A percentile compares a stretch with the other conserved stretches of the same genome.
Evolutionary conservation across 2,888 invertebrate species (phyloP).

Genomic region (Nemotelus pantherinus): DNA sequence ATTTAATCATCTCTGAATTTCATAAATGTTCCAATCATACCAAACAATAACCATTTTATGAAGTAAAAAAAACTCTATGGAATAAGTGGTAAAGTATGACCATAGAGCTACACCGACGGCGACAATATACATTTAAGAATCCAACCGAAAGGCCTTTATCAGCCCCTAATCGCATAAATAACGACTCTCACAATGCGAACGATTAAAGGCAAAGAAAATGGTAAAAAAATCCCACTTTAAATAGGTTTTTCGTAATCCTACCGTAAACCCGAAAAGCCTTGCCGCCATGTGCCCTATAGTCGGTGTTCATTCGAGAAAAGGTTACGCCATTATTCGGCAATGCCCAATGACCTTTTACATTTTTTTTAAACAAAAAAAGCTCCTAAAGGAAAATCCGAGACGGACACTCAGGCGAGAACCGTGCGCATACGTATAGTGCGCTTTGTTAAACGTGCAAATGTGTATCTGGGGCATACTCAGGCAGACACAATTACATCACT

Average conservation of each 20-base stretch:
- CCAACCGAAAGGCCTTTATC: slow-evolving; percentile 1
- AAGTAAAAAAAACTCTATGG: neutral
- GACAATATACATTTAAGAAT: neutral
- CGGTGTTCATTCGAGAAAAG: slow-evolving; percentile 20
- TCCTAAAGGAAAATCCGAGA: slow-evolving; percentile 40
- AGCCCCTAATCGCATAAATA: slow-evolving; percentile 39
- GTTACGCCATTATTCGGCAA: slow-evolving; percentile 40
- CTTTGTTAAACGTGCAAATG: slow-evolving; percentile 39
- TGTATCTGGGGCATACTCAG: slow-evolving; percentile 32
- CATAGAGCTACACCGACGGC: neutral
- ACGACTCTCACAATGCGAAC: slow-evolving; percentile 35
- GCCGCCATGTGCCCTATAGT: slow-evolving; percentile 12
- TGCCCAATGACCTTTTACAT: slow-evolving; percentile 44
- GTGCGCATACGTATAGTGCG: slow-evolving; percentile 29
- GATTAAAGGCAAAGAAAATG: slow-evolving; percentile 32
- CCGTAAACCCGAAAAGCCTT: slow-evolving; percentile 36
- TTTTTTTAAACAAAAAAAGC: slow-evolving; percentile 25
- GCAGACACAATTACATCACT: slow-evolving; percentile 26
- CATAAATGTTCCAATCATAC: no score
- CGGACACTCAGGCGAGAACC: slow-evolving; percentile 16
- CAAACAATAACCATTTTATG: no score
- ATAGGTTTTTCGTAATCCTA: slow-evolving; percentile 35
- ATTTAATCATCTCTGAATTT: no score
- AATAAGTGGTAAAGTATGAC: neutral
- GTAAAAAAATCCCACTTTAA: slow-evolving; percentile 31